Evolutionary conservation across 1,140 invertebrate species (phyloP), one percentile per base, ranked within the genome.

Genomic region (Ceratitis capitata): DNA sequence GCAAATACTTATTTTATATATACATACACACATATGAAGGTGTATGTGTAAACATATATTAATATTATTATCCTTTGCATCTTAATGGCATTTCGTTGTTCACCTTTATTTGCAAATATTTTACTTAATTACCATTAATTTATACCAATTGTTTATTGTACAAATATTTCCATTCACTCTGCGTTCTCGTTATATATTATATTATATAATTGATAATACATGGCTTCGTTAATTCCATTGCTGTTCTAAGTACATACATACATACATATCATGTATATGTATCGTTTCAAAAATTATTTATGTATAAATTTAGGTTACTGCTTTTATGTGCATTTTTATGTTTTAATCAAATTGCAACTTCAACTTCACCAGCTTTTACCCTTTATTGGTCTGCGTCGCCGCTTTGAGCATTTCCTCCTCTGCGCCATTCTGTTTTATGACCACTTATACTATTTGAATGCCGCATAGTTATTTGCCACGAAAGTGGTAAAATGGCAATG

Each of bases 401-500:
- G 39, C 16, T 69, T 69, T 7, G 2, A 16, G 7, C 16, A 16
- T 39, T 35, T 6, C 14, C 64, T 42, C 6, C 39, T 7, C 69
- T n/a, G 39, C 23, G 9, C 39, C 26, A 23, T 9, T n/a, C 39
- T 39, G 69, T 32, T 78, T 78, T 78, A 78, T 47, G 19, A 4
- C 42, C 69, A 78, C 6, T 78, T 10, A 26, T n/a, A 61, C 14
- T 42, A n/a, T 10, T 7, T 19, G 19, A 64, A 29, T 42, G n/a
- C 19, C 16, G 39, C 69, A 23, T 23, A 78, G 39, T 78, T 78
- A 78, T 78, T 78, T 78, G 69, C 69, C 69, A 78, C 69, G 45
- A 78, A 78, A 78, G 69, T 78, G 69, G 69, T 78, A 78, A 78
- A 78, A 78, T 78, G 69, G 69, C 69, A 78, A 45, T 78, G 69